Percentiles rank a stretch among this genome's conserved stretches.
Evolutionary conservation across 2,888 invertebrate species (phyloP).

Genomic region (Ecliptopera silaceata): DNA sequence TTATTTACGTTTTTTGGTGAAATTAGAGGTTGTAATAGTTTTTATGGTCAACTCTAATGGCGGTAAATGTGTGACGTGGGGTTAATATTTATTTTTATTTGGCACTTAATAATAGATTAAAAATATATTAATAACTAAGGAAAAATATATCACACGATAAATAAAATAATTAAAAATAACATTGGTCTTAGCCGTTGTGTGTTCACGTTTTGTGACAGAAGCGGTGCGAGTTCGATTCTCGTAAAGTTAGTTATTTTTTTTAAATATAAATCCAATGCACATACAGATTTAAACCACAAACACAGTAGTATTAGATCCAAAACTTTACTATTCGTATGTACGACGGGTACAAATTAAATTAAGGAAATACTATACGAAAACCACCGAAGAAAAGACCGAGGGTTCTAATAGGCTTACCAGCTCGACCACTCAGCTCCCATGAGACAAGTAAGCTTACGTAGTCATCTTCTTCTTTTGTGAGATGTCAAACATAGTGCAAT

Average conservation of each 20-base stretch:
- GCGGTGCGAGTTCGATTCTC: too few relatives aligned
- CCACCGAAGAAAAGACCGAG: slow-evolving; percentile 8
- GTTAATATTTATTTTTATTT: slow-evolving; percentile 25
- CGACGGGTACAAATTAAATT: slow-evolving; percentile 13
- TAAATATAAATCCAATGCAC: too few relatives aligned
- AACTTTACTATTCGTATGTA: neutral
- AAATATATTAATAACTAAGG: slow-evolving; percentile 32
- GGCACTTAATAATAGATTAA: slow-evolving; percentile 33
- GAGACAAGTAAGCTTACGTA: slow-evolving; percentile 39
- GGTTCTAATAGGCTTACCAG: slow-evolving; percentile 24
- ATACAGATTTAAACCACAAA: too few relatives aligned
- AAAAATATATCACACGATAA: slow-evolving; percentile 12
- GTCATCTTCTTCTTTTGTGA: too few relatives aligned
- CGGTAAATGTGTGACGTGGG: slow-evolving; percentile 64
- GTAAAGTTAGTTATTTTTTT: too few relatives aligned
- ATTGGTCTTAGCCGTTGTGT: too few relatives aligned
- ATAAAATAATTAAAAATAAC: neutral
- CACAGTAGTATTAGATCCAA: too few relatives aligned
- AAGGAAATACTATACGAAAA: slow-evolving; percentile 8
- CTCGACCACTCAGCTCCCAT: slow-evolving; percentile 46
- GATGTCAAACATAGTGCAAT: too few relatives aligned
- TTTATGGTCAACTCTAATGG: slow-evolving; percentile 69
- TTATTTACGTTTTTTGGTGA: slow-evolving; percentile 73
- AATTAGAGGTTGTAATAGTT: slow-evolving; percentile 73
- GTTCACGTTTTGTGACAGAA: too few relatives aligned